Evolutionary conservation across 2,113 vertebrate genomes (phyloP), one percentile per base, ranked within the genome.

Genomic region (Larimichthys crocea): DNA sequence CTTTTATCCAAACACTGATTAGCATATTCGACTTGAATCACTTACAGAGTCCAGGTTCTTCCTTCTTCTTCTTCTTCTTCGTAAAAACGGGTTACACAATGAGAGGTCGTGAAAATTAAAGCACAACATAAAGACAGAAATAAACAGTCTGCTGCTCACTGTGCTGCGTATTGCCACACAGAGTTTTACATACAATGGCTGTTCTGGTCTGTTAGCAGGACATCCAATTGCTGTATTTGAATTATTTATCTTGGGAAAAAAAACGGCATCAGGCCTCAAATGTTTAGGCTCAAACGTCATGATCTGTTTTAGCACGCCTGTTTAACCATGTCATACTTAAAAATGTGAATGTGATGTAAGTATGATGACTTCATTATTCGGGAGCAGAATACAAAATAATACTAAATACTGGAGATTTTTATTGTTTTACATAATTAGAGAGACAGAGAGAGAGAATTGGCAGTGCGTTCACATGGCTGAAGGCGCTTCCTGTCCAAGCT

Each of bases 401-500:
- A 35, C 10, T 55, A n/a, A 55, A 22, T 46, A 14, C 44, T 46
- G 44, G 4, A 46, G 12, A 46, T 46, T 55, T 55, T 10, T 3
- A 11, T 22, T 22, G 20, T n/a, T 55, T n/a, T 55, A 10, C 26
- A 26, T 26, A 26, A 26, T 26, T 26, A 35, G 31, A 35, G 5
- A 31, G 52, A 17, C 15, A 24, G 50, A 3, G 72, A 31, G 42
- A 55, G 70, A 31, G 55, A 9, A 1, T 1, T 42, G 59, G 56
- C 46, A 42, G 46, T 50, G 53, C 16, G 14, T 57, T 78, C 56
- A 71, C 68, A 62, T 20, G 56, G 55, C 66, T 44, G 52, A 48
- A 42, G 10, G 63, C 15, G 12, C 55, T 81, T 79, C 85, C 74
- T 72, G 73, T 80, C 80, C 55, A 12, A 26, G 52, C 69, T 82